Base-by-base conservation (phyloP, 2,113 vertebrate species). In the Megaceryle torquata region DNA sequence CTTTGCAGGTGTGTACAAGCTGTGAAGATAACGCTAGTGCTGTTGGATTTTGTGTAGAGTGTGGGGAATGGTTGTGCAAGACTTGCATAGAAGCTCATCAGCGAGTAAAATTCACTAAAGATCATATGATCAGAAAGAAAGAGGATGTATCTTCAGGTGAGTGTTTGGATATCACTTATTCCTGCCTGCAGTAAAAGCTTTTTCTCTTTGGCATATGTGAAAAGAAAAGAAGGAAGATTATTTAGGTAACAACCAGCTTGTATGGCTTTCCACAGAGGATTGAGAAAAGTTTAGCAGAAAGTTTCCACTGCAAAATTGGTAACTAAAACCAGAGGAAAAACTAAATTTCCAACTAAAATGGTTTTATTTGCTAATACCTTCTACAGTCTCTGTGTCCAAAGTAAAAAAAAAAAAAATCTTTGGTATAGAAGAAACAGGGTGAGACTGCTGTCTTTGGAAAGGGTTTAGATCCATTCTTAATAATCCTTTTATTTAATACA, bases 1-100 rank as follows among this genome's bases (percentile, higher is more conserved):
- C 53, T 80, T 60, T 39, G 63, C 96, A 99, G 99, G 99, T 99
- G 77, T 99, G 99, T 79, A 99, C 99, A 86, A 99, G 99, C 97
- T 99, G 99, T 82, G 99, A 99, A 96, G 99, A 99, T 97, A 99
- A 99, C 5, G 99, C 99, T 39, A 98, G 98, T 63, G 99, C 99
- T 33, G 99, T 99, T 88, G 99, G 99, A 11, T 99, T 99, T 97
- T 99, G 99, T 86, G 98, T 99, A 67, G 99, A 99, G 94, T 99
- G 99, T 89, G 99, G 99, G 35, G 99, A 99, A 82, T 99, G 99
- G 99, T 97, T 99, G 25, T 99, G 99, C 91, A 99, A 99, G 96
- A 99, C 99, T 7, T 99, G 99, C 91, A 99, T 99, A 88, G 99
- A 99, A 97, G 99, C 99, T 60, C 99, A 99, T 97, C 99, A 99